Conservation (phyloP, 1,140 invertebrate species). For the Contarinia nasturtii region DNA sequence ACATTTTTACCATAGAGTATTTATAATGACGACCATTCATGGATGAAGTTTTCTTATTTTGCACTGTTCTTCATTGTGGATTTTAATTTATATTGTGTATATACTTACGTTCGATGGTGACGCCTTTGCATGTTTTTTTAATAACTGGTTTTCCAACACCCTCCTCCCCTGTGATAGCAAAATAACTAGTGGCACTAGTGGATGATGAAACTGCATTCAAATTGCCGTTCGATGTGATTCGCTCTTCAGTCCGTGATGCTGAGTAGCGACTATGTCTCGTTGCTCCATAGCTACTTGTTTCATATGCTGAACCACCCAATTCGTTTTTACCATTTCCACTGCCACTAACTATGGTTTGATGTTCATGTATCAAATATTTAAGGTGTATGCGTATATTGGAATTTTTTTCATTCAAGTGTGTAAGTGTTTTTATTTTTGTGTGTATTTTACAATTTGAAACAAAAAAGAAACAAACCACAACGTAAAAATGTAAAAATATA, state of each 20-base stretch:
- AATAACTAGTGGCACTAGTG: constrained; percentile 11
- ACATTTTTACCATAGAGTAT: too few relatives aligned
- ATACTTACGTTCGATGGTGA: constrained; percentile 59
- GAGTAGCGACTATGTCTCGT: background rate
- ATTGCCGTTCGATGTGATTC: constrained; percentile 22
- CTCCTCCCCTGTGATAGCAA: constrained; percentile 23
- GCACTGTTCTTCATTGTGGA: too few relatives aligned
- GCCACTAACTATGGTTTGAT: background rate
- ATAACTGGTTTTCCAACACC: constrained; percentile 42
- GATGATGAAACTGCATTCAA: background rate
- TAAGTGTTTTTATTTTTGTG: background rate
- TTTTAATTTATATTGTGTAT: background rate
- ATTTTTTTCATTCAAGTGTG: background rate
- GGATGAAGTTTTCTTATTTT: too few relatives aligned
- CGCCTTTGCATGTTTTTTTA: constrained; percentile 49
- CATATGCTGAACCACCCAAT: background rate
- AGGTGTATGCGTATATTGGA: background rate
- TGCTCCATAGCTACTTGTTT: background rate
- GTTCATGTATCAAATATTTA: too few relatives aligned
- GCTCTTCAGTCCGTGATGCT: constrained; percentile 15
- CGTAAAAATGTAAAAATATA: too few relatives aligned
- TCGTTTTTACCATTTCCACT: background rate
- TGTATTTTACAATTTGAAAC: background rate
- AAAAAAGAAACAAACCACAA: too few relatives aligned
- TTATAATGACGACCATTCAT: too few relatives aligned